Percentiles rank a stretch among this genome's conserved stretches.
These are phyloP conservation scores for Petrolisthes cinctipes DNA, from an alignment of 2,888 invertebrate species.

Conservation along the genomic window DNA sequence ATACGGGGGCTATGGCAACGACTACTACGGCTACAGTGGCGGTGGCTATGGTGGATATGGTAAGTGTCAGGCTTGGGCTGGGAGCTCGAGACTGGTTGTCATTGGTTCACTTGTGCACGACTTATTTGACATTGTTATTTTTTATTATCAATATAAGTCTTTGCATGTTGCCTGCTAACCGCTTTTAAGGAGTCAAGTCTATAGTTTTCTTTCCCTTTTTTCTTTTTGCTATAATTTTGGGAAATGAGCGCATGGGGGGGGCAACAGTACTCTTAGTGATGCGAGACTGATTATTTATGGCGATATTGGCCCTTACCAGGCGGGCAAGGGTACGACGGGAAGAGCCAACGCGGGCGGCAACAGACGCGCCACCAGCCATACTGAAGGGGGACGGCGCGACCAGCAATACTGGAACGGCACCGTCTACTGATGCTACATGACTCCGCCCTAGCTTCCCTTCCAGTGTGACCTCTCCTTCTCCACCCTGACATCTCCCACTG, in stretches of 20 bases:
- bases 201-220: background rate
- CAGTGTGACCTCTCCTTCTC: background rate
- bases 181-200: background rate
- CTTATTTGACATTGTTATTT: slow-evolving; percentile 4
- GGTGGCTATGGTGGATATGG: slow-evolving; percentile 58
- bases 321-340: slow-evolving; percentile 59
- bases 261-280: slow-evolving; percentile 49
- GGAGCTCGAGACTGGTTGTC: background rate
- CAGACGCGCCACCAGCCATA: slow-evolving; percentile 61
- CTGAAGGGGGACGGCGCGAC: slow-evolving; percentile 43
- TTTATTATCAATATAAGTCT: slow-evolving; percentile 1
- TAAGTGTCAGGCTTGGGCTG: slow-evolving; percentile 46
- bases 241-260: slow-evolving; percentile 21
- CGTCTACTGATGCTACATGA: slow-evolving; percentile 21
- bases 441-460: background rate
- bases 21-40: slow-evolving; percentile 56
- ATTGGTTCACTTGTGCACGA: background rate
- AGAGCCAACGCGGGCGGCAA: slow-evolving; percentile 57
- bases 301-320: slow-evolving; percentile 66
- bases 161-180: slow-evolving; percentile 9
- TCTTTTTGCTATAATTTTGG: slow-evolving; percentile 3
- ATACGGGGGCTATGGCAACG: slow-evolving; percentile 59
- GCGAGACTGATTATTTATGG: slow-evolving; percentile 65
- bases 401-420: slow-evolving; percentile 41
- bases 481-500: background rate